Conservation (phyloP, 2,888 invertebrate genomes). For the Acleris literana region DNA sequence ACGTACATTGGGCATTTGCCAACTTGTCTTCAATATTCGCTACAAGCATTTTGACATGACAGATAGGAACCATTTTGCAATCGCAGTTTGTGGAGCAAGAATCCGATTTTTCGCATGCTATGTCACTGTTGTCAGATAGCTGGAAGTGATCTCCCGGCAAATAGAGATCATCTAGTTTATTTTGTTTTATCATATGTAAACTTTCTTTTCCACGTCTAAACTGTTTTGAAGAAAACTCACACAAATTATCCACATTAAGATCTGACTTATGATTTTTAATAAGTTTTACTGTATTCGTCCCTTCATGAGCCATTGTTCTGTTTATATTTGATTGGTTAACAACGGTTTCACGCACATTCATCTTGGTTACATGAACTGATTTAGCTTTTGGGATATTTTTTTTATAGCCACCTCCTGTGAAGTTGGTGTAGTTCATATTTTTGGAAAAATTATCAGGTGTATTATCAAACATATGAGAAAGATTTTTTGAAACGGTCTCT, state of each 20-base stretch:
- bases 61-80: conserved; percentile 70
- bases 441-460: conserved; percentile 34
- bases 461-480: conserved; percentile 60
- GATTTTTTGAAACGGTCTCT: conserved; percentile 43
- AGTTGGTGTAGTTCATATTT: not conserved
- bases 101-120: conserved; percentile 25
- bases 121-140: conserved; percentile 39
- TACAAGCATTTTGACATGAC: conserved; percentile 76
- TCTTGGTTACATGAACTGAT: not conserved
- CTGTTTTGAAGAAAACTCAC: not conserved
- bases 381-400: not conserved
- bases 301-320: conserved; percentile 35
- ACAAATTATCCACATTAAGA: not conserved
- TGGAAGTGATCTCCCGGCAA: conserved; percentile 38
- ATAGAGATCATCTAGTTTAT: not conserved
- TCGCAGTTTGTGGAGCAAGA: conserved; percentile 51
- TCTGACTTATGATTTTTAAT: not conserved
- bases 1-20: conserved; percentile 62
- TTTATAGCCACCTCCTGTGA: not conserved
- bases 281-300: not conserved
- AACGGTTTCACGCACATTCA: conserved; percentile 39
- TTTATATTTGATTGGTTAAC: conserved; percentile 50
- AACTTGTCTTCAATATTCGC: conserved; percentile 69
- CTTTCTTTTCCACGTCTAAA: not conserved
- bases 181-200: conserved; percentile 7